Base-by-base conservation (phyloP, 2,888 invertebrate species). In the Polymixis lichenea region DNA sequence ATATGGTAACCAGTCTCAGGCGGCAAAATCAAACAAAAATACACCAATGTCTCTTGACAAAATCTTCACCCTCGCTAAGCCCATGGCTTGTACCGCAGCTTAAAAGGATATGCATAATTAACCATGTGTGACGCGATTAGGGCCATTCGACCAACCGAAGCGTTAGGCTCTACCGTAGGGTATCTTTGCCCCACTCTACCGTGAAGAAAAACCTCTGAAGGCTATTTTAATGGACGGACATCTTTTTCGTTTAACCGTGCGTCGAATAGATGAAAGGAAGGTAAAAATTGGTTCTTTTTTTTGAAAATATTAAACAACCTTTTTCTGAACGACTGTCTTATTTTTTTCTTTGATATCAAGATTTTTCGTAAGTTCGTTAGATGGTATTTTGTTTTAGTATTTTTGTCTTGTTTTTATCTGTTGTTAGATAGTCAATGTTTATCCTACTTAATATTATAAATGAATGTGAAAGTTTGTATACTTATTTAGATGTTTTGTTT, bases 101-200 rank as follows among this genome's bases (percentile, higher is more conserved):
- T 89, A 90, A 92, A 92, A 91, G 92, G 92, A 89, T 90, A 94
- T 94, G 93, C 93, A 95, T 94, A 94, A 95, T 95, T 94, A 94
- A 93, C 91, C 94, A 93, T 93, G 93, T 93, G 92, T 94, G 94
- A 95, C 92, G 80, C 92, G 94, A 95, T 95, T 94, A 94, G 91
- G 91, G 85, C 84, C 89, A 88, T 88, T 88, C 90, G 73, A 89
- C 79, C 90, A 87, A 91, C 86, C 89, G 86, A 87, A 91, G 92
- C 88, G 82, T 82, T 85, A 87, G 87, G 84, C 80, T 86, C 84
- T 85, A 89, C 89, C 88, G 89, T 86, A 55, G 70, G 62, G 71
- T 92, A 87, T 88, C 82, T 79, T 83, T 85, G 85, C 89, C 85
- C 68, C 84, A 87, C 73, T 87, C 87, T 83, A 83, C 83, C 86